Evolutionary conservation across 2,113 vertebrate species (phyloP).

Genomic region (Picathartes gymnocephalus): DNA sequence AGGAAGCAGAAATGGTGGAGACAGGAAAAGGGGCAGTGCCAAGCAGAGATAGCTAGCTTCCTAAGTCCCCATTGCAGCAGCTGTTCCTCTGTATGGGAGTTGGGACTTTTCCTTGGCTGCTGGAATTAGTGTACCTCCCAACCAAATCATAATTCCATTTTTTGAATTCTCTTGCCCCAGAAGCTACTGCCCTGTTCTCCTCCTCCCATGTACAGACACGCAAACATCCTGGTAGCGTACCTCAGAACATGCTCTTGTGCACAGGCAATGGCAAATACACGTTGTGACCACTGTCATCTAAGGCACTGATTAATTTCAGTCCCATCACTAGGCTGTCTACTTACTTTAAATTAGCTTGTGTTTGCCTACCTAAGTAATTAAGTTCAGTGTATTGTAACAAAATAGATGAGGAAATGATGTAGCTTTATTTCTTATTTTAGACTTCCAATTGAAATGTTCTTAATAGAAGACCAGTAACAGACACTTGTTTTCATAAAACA

Average conservation of each 20-base stretch:
- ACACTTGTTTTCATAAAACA: background rate
- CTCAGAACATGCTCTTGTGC: background rate
- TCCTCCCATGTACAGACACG: accelerated
- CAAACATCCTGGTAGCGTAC: accelerated
- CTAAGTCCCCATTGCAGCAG: background rate
- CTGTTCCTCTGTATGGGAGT: background rate
- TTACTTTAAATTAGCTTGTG: background rate
- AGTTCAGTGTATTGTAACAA: background rate
- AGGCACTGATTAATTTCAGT: background rate
- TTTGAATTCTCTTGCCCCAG: background rate
- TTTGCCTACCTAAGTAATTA: background rate
- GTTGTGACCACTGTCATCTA: background rate
- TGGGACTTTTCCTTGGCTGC: background rate
- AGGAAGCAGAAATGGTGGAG: background rate
- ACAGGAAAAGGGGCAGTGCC: background rate
- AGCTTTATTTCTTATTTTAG: background rate
- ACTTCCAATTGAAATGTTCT: background rate
- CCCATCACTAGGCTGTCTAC: background rate
- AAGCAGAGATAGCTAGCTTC: background rate
- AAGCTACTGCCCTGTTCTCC: background rate
- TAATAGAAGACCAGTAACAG: background rate
- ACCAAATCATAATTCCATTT: background rate
- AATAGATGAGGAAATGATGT: background rate
- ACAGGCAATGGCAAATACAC: background rate
- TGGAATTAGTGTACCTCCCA: background rate